Evolutionary conservation across 2,797 vertebrate species (phyloP), one percentile per base, ranked within the genome.

Genomic region (Mionectes olivaceus): DNA sequence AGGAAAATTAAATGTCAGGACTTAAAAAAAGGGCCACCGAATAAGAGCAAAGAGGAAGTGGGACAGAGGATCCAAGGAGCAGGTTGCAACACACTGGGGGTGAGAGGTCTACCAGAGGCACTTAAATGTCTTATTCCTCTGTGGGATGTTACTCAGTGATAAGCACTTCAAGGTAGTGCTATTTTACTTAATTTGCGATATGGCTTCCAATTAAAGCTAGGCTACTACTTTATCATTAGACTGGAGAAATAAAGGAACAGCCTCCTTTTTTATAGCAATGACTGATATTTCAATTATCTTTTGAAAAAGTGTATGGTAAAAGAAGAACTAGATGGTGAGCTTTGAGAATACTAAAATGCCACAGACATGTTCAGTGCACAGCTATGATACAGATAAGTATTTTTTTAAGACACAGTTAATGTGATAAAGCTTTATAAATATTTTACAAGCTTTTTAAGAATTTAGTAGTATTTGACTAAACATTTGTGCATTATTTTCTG

Each of bases 401-500:
- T 0, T 0, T 50, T 83, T 52, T 52, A 55, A 47, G 28, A 25
- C 10, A 28, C 4, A 24, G 24, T 16, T 60, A 25, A 37, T 2
- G 6, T 23, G 52, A 11, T 57, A 70, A 47, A 41, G 3, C 19
- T 82, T 84, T 65, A 39, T 17, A 33, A 67, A 32, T 53, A 32
- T 52, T 83, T 80, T 22, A 19, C 5, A 50, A 5, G 8, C 37
- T 30, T 17, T 10, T 71, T 59, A 13, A 79, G 39, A 53, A 67
- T 64, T 76, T 22, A n/a, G 7, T 32, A 44, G 18, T 32, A 50
- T 69, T 71, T 16, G 7, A 30, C 19, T 23, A 73, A 83, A 41
- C 73, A 80, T 35, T 76, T 73, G 25, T 77, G 11, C 41, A 47
- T 28, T 73, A 9, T 50, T 74, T 89, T 74, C n/a, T 70, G 32